Conservation (phyloP, 2,888 invertebrate genomes). For the Diaphora mendica region DNA sequence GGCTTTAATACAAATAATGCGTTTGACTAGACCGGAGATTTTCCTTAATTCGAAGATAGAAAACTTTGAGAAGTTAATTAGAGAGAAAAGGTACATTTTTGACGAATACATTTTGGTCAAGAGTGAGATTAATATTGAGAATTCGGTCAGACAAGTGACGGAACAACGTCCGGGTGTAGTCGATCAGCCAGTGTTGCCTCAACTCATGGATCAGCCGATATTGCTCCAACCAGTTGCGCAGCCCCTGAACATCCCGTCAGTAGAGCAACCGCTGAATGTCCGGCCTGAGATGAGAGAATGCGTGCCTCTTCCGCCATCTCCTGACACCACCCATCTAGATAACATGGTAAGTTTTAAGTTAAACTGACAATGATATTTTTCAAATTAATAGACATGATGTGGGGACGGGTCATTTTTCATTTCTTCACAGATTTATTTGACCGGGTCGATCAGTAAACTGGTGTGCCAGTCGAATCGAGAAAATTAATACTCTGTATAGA, state of each 20-base stretch:
- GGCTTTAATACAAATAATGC: slow-evolving; percentile 64
- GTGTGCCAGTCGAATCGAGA: not conserved
- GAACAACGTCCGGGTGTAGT: not conserved
- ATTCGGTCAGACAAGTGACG: not conserved
- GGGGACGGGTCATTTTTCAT: not conserved
- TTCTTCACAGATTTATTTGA: no score
- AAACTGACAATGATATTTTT: not conserved
- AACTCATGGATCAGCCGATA: not conserved
- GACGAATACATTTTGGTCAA: slow-evolving; percentile 14
- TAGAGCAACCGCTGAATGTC: not conserved
- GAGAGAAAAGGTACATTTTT: slow-evolving; percentile 28
- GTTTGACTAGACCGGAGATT: slow-evolving; percentile 60
- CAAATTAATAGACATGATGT: not conserved
- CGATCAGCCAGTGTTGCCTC: not conserved
- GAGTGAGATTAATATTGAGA: slow-evolving; percentile 11
- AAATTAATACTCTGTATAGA: not conserved
- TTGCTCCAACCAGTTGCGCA: slow-evolving; percentile 4
- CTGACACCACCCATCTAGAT: slow-evolving; percentile 72
- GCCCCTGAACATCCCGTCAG: slow-evolving; percentile 9
- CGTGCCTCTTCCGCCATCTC: slow-evolving; percentile 55
- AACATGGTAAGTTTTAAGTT: slow-evolving; percentile 61
- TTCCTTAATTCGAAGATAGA: slow-evolving; percentile 59
- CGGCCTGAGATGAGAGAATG: slow-evolving; percentile 16
- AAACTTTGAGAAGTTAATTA: slow-evolving; percentile 63
- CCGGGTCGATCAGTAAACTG: not conserved